Conservation (phyloP, 2,888 invertebrate genomes). For the Salpingus planirostris region DNA sequence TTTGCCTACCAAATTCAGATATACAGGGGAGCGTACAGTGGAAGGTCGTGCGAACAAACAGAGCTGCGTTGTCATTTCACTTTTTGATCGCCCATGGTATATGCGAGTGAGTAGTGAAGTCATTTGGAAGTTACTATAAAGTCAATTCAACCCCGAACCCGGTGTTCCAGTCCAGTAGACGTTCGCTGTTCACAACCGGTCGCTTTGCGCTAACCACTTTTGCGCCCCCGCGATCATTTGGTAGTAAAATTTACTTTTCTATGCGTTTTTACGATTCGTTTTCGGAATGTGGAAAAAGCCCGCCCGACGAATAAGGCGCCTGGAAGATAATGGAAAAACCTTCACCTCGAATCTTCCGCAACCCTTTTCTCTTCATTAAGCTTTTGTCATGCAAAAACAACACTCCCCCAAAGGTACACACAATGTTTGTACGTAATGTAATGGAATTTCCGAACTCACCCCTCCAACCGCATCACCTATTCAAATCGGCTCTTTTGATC, state of each 20-base stretch:
- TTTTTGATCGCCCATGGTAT: slow-evolving; percentile 18
- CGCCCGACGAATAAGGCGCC: slow-evolving; percentile 13
- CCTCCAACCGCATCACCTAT: slow-evolving; percentile 3
- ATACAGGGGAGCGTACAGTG: slow-evolving; percentile 11
- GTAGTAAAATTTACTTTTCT: slow-evolving; percentile 24
- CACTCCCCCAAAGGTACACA: slow-evolving; percentile 4
- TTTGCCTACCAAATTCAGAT: slow-evolving; percentile 14
- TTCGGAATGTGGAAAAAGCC: slow-evolving; percentile 11
- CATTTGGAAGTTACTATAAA: slow-evolving; percentile 25
- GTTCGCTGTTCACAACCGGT: slow-evolving; percentile 18
- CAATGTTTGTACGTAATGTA: slow-evolving; percentile 1
- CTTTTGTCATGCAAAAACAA: slow-evolving; percentile 15
- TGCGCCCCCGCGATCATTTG: slow-evolving; percentile 22
- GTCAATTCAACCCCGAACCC: slow-evolving; percentile 22
- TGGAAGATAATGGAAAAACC: slow-evolving; percentile 17
- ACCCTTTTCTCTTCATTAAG: slow-evolving; percentile 13
- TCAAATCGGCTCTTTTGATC: too few relatives aligned
- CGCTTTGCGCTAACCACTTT: slow-evolving; percentile 18
- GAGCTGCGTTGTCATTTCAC: slow-evolving; percentile 18
- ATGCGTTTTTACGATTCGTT: slow-evolving; percentile 15
- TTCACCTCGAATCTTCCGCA: slow-evolving; percentile 10
- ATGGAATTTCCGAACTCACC: too few relatives aligned
- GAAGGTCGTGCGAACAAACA: slow-evolving; percentile 22
- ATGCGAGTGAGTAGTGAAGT: slow-evolving; percentile 23
- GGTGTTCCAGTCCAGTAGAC: slow-evolving; percentile 24